Conservation (phyloP, 2,113 vertebrate genomes). For the Microcebus lehilahytsara region DNA sequence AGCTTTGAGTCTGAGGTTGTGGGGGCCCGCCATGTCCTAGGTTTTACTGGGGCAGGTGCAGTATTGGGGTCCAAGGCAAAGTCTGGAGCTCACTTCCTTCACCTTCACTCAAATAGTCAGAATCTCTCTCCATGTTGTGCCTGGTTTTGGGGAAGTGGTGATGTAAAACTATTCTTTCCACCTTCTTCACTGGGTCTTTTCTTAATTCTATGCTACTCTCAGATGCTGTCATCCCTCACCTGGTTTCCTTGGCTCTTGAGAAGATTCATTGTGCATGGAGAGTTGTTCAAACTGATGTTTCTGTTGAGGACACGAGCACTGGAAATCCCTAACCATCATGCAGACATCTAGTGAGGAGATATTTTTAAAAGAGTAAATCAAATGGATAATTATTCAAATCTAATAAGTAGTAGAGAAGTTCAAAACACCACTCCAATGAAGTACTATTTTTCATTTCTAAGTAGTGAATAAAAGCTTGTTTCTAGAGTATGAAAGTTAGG, state of each 20-base stretch:
- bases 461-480: background rate
- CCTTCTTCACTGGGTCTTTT: background rate
- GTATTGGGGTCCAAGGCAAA: background rate
- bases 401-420: background rate
- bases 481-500: background rate
- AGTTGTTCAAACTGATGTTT: background rate
- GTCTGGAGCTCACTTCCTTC: background rate
- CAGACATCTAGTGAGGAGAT: background rate
- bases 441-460: background rate
- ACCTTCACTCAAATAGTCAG: background rate
- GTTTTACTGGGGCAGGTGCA: background rate
- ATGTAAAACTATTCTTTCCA: background rate
- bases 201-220: background rate
- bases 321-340: background rate
- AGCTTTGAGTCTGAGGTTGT: background rate
- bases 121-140: background rate
- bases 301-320: background rate
- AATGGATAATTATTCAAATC: background rate
- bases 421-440: background rate
- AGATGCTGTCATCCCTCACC: background rate
- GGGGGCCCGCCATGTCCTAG: background rate
- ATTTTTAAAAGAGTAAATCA: background rate
- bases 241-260: background rate
- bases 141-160: background rate
- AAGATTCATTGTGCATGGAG: background rate